Evolutionary conservation across 2,113 vertebrate genomes (phyloP), one percentile per base, ranked within the genome.

Genomic region (Telmatochromis brachygnathus): DNA sequence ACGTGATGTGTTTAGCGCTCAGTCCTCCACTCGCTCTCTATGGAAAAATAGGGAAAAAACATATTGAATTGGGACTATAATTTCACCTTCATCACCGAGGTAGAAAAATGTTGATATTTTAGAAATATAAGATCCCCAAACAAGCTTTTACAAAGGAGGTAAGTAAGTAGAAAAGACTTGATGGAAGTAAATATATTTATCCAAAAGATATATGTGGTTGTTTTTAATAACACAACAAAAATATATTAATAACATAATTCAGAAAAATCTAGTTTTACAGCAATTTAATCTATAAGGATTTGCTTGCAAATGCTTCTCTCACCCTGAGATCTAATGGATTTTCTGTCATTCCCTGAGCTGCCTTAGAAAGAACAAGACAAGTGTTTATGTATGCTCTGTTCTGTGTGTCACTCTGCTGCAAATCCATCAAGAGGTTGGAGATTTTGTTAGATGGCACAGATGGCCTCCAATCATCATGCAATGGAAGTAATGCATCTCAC

Each of bases 391-490:
- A 45, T 81, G 84, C 79, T 85, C 82, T 70, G 60, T 75, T 92
- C 90, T 91, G 87, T 53, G 47, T 89, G 94, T 94, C 91, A 91
- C 87, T 91, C 87, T 54, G 84, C 90, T 83, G 83, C 92, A 82
- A 77, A 95, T 95, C 92, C 92, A 95, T 95, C 95, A 93, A 92
- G 82, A 81, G 86, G 84, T 84, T 88, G 70, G 51, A 84, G 83
- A 94, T 95, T 93, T 84, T 88, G 93, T 94, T 90, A 91, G 88
- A 87, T 90, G 89, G 92, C 94, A 93, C 95, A 96, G 95, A 95
- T 95, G 94, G 92, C 88, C 91, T 33, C 79, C 91, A 95, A 96
- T 96, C 93, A 91, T 94, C 85, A 86, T 91, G 92, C 87, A 91
- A 94, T 93, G 94, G 90, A 94, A 92, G 90, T 84, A 89, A 95